Evolutionary conservation across 23 tunicate genomes (phyloP).

Genomic region (Aplidium turbinatum): DNA sequence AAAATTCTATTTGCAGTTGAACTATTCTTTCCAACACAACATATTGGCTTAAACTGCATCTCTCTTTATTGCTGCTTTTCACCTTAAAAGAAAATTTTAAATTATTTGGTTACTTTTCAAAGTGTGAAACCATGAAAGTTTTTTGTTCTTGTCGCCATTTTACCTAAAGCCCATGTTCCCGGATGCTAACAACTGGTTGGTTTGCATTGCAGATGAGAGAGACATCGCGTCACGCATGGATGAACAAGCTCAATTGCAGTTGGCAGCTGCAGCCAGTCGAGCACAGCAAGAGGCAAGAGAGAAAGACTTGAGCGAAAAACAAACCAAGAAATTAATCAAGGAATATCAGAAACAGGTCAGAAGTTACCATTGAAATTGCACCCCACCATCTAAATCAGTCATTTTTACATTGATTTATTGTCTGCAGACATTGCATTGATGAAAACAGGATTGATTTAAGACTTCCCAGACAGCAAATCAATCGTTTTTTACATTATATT

Average conservation of each 20-base stretch:
- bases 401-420: no score
- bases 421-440: no score
- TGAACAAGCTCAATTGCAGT: slow-evolving; percentile 76
- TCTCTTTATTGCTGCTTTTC: not conserved
- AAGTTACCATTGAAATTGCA: no score
- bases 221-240: slow-evolving; percentile 54
- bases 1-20: no score
- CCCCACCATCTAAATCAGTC: no score
- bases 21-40: no score
- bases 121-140: not conserved
- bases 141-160: not conserved
- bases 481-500: no score
- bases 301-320: slow-evolving; percentile 73
- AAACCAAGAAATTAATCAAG: slow-evolving; percentile 78
- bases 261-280: slow-evolving; percentile 57
- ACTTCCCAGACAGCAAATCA: no score
- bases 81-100: not conserved
- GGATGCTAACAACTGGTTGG: not conserved
- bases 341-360: slow-evolving; percentile 93
- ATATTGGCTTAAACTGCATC: no score
- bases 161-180: not conserved
- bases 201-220: slow-evolving; percentile 34
- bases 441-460: no score
- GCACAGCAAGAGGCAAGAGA: slow-evolving; percentile 58
- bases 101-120: not conserved